Percentiles rank a stretch among this genome's conserved stretches.
Evolutionary conservation across 2,113 vertebrate species (phyloP).

Genomic region (Montifringilla adamsi): DNA sequence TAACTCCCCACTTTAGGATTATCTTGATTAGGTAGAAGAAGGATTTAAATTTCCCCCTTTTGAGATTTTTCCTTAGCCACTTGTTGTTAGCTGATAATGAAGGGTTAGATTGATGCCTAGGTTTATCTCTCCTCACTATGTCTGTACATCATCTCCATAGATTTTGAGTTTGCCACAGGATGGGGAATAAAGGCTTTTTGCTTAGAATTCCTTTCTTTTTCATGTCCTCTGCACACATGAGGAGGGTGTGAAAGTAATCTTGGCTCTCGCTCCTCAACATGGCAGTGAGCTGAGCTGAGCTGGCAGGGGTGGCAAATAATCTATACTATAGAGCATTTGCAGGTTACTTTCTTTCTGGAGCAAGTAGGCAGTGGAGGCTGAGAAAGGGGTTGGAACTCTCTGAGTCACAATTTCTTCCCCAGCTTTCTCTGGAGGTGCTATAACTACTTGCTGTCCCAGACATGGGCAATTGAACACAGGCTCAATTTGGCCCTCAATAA

Average conservation of each 20-base stretch:
- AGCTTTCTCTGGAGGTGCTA: slow-evolving; percentile 5
- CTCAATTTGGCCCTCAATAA: slow-evolving; percentile 65
- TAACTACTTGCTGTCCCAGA: slow-evolving; percentile 50
- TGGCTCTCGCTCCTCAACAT: neutral
- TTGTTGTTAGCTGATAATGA: neutral
- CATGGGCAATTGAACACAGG: slow-evolving; percentile 45
- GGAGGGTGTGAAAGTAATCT: slow-evolving; percentile 21
- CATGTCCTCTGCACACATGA: neutral
- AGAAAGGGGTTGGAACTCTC: slow-evolving; percentile 9
- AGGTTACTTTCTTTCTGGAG: slow-evolving; percentile 45
- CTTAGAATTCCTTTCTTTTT: neutral
- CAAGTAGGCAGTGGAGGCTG: slow-evolving; percentile 16
- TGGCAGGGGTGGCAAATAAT: slow-evolving; percentile 28
- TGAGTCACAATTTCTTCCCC: slow-evolving; percentile 32
- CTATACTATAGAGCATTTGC: neutral
- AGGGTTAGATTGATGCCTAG: neutral
- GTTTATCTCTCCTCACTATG: neutral
- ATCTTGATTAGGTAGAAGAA: neutral
- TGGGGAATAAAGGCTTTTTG: neutral
- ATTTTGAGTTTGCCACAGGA: neutral
- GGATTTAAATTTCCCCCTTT: neutral
- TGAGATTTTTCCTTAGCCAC: neutral
- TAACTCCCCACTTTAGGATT: neutral
- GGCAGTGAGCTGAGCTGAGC: slow-evolving; percentile 19
- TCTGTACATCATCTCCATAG: neutral